These are phyloP conservation scores for Molorchus minor DNA, from an alignment of 2,888 invertebrate species.

Conservation along the genomic window DNA sequence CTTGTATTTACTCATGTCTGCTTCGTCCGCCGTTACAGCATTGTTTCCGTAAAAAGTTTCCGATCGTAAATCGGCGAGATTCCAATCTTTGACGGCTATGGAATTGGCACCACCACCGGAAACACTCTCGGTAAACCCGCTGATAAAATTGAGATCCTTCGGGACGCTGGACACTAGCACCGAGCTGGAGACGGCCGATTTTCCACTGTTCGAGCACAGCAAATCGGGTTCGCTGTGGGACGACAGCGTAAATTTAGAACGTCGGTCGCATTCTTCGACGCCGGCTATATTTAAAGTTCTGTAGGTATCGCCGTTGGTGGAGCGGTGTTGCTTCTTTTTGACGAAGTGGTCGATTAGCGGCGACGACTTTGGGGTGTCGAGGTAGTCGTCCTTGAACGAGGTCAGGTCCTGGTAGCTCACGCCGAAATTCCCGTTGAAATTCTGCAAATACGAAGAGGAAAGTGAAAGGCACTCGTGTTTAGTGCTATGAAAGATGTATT, in stretches of 20 bases:
- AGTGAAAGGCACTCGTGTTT: too few relatives aligned
- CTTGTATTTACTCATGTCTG: slow-evolving; percentile 44
- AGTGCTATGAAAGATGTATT: too few relatives aligned
- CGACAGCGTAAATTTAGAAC: slow-evolving; percentile 56
- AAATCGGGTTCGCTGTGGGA: slow-evolving; percentile 62
- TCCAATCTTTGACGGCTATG: slow-evolving; percentile 61
- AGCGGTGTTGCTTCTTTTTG: slow-evolving; percentile 47
- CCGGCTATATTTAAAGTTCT: slow-evolving; percentile 42
- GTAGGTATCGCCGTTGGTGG: slow-evolving; percentile 34
- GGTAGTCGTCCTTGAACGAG: slow-evolving; percentile 53
- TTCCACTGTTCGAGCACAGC: slow-evolving; percentile 36
- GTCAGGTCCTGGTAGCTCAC: slow-evolving; percentile 61
- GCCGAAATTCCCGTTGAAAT: slow-evolving; percentile 59
- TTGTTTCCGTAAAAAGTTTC: slow-evolving; percentile 21
- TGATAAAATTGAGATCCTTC: slow-evolving; percentile 72
- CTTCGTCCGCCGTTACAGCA: slow-evolving; percentile 14
- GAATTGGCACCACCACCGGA: slow-evolving; percentile 42
- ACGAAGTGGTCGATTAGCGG: slow-evolving; percentile 55
- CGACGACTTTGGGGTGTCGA: slow-evolving; percentile 47
- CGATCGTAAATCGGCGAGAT: slow-evolving; percentile 56
- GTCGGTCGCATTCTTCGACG: slow-evolving; percentile 38
- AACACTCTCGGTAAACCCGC: slow-evolving; percentile 47
- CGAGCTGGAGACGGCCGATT: not conserved
- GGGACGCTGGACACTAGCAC: slow-evolving; percentile 65
- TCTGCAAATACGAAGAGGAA: slow-evolving; percentile 52